phyloP scores from a whole-genome alignment of 2,888 invertebrate species.

The Catocala sponsa region DNA sequence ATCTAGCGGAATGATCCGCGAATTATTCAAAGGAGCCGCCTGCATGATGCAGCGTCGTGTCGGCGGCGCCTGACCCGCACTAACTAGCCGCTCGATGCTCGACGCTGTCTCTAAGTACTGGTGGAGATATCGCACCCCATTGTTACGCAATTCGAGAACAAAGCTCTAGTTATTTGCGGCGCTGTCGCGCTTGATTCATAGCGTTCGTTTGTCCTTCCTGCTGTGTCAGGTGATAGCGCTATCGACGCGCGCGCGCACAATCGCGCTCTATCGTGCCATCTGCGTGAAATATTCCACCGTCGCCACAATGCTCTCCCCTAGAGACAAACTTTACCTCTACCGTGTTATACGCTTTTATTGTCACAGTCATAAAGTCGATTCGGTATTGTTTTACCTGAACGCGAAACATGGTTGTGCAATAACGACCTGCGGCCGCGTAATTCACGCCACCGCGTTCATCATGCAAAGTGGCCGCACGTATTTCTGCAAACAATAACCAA shows the following conservation, averaged over 20 bases:
- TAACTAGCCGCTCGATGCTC: conserved; percentile 24
- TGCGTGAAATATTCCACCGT: conserved; percentile 82
- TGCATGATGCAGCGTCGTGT: conserved; percentile 20
- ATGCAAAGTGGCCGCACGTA: conserved; percentile 75
- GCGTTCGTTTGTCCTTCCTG: conserved; percentile 75
- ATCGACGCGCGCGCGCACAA: conserved; percentile 72
- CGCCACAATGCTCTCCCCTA: conserved; percentile 62
- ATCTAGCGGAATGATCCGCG: conserved; percentile 78
- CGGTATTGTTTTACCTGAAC: conserved; percentile 2
- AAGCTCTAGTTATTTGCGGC: conserved; percentile 60
- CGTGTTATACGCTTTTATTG: conserved; percentile 17
- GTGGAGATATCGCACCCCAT: conserved; percentile 47
- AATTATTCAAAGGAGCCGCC: conserved; percentile 84
- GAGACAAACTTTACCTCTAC: conserved; percentile 31
- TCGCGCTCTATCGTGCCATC: conserved; percentile 79
- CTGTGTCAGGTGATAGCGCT: conserved; percentile 68
- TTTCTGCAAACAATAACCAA: conserved; percentile 37
- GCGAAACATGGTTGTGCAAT: conserved; percentile 49
- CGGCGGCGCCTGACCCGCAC: conserved; percentile 29
- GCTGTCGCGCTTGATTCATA: conserved; percentile 73
- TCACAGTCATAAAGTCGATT: conserved; percentile 33
- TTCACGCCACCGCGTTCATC: conserved; percentile 85
- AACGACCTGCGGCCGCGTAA: conserved; percentile 84
- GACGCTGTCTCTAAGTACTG: neutral
- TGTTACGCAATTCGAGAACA: conserved; percentile 58